Base-by-base conservation (phyloP, 2,797 vertebrate genomes). In the Botia kubotai region DNA sequence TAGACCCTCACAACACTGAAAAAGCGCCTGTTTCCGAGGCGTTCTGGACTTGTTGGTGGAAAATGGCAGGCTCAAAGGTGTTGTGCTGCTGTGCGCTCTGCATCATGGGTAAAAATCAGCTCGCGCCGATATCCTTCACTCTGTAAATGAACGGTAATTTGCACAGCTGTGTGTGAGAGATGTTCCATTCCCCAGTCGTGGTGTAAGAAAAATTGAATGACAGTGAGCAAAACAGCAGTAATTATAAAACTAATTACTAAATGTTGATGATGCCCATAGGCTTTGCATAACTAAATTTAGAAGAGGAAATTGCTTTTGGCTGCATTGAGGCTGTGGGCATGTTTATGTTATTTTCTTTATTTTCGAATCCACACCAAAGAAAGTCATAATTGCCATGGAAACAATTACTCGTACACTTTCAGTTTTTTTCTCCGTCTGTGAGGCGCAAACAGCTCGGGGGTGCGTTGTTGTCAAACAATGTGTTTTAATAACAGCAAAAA, bases 231-330 rank as follows among this genome's bases (percentile, higher is more conserved):
- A 96, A 96, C 95, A 95, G 95, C 95, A 96, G 95, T 97, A 96
- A 99, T 99, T 98, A 98, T 97, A 97, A 99, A 99, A 98, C 95
- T 98, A 98, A 98, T 98, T 98, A 98, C 96, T 96, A 97, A 97
- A 98, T 95, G 96, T 95, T 98, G 97, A 98, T 97, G 97, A 97
- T 96, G 96, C 96, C 96, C 96, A 95, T 94, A 96, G 97, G 97
- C 96, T 97, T 97, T 96, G 96, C 96, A 96, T 97, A 97, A 97
- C 96, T 97, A 98, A 96, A 97, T 97, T 97, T 97, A 97, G 95
- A 96, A 94, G 94, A 96, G 96, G 96, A 99, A 97, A 98, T 98
- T 98, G 97, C 96, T 97, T 98, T 97, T 94, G 93, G 95, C 95
- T 95, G 94, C 92, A 93, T 94, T 93, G 93, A 94, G 94, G 94